Base-by-base conservation (phyloP, 92 coral and sea anemone genomes). In the Heliopora coerulea region DNA sequence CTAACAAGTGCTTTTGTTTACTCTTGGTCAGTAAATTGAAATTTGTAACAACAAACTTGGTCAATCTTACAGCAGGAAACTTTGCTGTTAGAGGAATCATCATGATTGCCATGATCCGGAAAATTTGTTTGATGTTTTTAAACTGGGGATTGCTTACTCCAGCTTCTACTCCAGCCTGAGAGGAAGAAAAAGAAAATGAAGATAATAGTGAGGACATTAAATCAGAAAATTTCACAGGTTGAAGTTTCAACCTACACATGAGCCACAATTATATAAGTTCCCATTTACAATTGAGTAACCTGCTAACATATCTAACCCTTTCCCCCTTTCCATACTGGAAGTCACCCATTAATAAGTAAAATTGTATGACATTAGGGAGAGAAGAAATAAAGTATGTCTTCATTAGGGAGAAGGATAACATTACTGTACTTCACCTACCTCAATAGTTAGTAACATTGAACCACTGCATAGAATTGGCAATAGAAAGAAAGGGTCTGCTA, bases 371-470 rank as follows among this genome's bases (percentile, higher is more conserved):
- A n/a, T n/a, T n/a, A n/a, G n/a, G n/a, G n/a, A n/a, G n/a, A n/a
- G n/a, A n/a, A n/a, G n/a, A n/a, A n/a, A n/a, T n/a, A n/a, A n/a
- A n/a, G n/a, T n/a, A n/a, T n/a, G n/a, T n/a, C n/a, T n/a, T n/a
- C n/a, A n/a, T n/a, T n/a, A n/a, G n/a, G n/a, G n/a, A n/a, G n/a
- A n/a, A n/a, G n/a, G n/a, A n/a, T n/a, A n/a, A n/a, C n/a, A n/a
- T n/a, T n/a, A n/a, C n/a, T n/a, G n/a, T n/a, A 17, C 46, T n/a
- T 27, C 13, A 25, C 52, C 68, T 48, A 93, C 98, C 95, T 93
- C 98, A 39, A 93, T 69, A 24, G 98, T 63, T 3, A 96, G 95
- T 90, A 93, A 40, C 98, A 93, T 93, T 8, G 96, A 80, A 56
- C 86, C 84, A 77, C 96, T 90, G 83, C 96, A 90, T 0, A 93